Base-by-base conservation (phyloP, 2,888 invertebrate species). In the Acrocera orbiculus region DNA sequence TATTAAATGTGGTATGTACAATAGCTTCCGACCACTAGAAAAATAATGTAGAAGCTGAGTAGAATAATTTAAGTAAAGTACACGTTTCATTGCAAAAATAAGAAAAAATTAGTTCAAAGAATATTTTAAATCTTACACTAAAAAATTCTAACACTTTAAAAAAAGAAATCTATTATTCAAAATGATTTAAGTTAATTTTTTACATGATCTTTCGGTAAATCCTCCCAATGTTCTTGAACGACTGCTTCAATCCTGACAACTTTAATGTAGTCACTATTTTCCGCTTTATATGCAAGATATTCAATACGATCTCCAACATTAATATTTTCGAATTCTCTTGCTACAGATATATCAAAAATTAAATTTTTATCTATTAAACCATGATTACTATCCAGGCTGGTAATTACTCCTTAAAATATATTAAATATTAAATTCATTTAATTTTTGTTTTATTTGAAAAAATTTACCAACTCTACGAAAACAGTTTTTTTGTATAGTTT, bases 301-400 rank as follows among this genome's bases (percentile, higher is more conserved):
- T 63, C 46, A 2, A 77, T 61, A 37, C 60, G 63, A 39, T 66
- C 64, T n/a, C 72, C 70, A 19, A 19, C 19, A 19, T 7, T 7
- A 19, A 7, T 23, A 34, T 25, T 5, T 28, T 13, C 6, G 72
- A 44, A 16, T 61, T 53, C 1, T 52, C 30, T 32, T 0, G 42
- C 58, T 37, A 45, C 47, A 41, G 50, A 50, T 2, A 53, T 51
- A 25, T 70, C 64, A 48, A 70, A 78, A 40, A 61, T 58, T 36
- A 70, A 58, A 22, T 52, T 53, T 32, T 69, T 62, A 53, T 81
- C 74, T 36, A 81, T 72, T 1, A 70, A 51, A 16, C 71, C 64
- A 47, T 61, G 57, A 32, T 63, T 51, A 2, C 54, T 49, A 5
- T 50, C 51, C n/a, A 69, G 44, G n/a, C 55, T 53, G n/a, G 76